Evolutionary conservation across 2,113 vertebrate genomes (phyloP), one percentile per base, ranked within the genome.

Genomic region (zebrafish (Danio rerio)): DNA sequence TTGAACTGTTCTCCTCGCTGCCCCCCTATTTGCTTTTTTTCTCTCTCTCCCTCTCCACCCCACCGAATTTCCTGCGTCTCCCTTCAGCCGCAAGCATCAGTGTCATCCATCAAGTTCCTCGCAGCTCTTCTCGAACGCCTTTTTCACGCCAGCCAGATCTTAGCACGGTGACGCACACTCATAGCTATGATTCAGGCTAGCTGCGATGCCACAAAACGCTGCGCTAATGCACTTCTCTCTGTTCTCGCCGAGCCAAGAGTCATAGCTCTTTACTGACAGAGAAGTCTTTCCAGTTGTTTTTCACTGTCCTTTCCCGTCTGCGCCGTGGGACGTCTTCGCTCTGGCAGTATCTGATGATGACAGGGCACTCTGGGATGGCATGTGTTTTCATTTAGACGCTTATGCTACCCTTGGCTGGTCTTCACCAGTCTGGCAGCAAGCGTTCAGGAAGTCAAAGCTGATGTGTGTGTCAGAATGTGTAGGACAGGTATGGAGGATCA

Each of bases 261-360:
- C 88, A 82, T 90, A 91, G 90, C 87, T 93, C 92, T 31, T 91
- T 82, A 85, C 88, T 91, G 90, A 91, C 92, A 90, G 86, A 87
- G 87, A 89, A 87, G 87, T 90, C 89, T 91, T 87, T 92, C 86
- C 89, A 89, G 91, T 90, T 90, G 88, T 92, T 91, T 91, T 92
- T 90, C 88, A 87, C 83, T 83, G 84, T 69, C 55, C 63, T 86
- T 89, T 91, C 85, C 58, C 63, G 59, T 89, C 77, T 61, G 84
- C 82, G 86, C 86, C 83, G 84, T 84, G 82, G 81, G 84, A 87
- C 73, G 75, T 72, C 80, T 87, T 85, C 84, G 66, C 62, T 84
- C 40, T 16, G 81, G 81, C 49, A 84, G 87, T 84, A 61, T 76
- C 73, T 21, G 80, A 86, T 89, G 71, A 88, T 71, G 85, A 87